Percentiles rank a stretch among this genome's conserved stretches.
Conservation (phyloP, 2,113 vertebrate genomes). For the Lycaon pictus region DNA sequence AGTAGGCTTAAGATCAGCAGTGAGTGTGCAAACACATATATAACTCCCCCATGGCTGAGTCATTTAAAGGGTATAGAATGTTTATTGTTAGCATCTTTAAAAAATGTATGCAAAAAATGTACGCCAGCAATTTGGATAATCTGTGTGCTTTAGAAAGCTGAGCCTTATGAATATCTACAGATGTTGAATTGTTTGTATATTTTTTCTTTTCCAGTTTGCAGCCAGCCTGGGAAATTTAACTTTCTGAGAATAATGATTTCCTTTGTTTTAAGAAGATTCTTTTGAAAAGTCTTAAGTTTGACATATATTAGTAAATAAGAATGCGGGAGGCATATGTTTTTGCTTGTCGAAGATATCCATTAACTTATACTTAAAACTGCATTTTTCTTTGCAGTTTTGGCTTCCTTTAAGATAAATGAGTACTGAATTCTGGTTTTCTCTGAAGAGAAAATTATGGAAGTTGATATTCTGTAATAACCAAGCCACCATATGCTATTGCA, state of each 20-base stretch:
- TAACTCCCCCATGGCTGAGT: conserved; percentile 69
- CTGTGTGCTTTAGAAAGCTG: conserved; percentile 72
- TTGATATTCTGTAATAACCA: conserved; percentile 24
- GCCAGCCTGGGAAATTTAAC: conserved; percentile 52
- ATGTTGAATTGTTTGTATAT: conserved; percentile 71
- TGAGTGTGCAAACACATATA: conserved; percentile 72
- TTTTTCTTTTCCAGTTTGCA: conserved; percentile 53
- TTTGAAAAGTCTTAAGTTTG: conserved; percentile 67
- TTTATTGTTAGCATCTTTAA: conserved; percentile 72
- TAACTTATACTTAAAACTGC: conserved; percentile 49
- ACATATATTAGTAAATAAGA: conserved; percentile 69
- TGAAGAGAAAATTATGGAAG: conserved; percentile 49
- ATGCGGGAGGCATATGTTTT: conserved; percentile 52
- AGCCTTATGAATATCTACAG: conserved; percentile 63
- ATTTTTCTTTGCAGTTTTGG: conserved; percentile 60
- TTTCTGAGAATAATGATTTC: conserved; percentile 64
- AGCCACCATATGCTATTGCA: background rate
- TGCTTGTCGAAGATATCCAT: conserved; percentile 32
- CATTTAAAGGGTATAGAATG: conserved; percentile 78
- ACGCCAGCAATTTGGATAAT: conserved; percentile 71
- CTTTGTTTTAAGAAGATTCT: conserved; percentile 62
- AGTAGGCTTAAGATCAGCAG: conserved; percentile 87
- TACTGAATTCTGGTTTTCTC: conserved; percentile 53
- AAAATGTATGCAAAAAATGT: conserved; percentile 69
- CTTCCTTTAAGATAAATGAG: conserved; percentile 61